Evolutionary conservation across 2,797 vertebrate species (phyloP), one percentile per base, ranked within the genome.

Genomic region (Dendrocincla tyrannina): DNA sequence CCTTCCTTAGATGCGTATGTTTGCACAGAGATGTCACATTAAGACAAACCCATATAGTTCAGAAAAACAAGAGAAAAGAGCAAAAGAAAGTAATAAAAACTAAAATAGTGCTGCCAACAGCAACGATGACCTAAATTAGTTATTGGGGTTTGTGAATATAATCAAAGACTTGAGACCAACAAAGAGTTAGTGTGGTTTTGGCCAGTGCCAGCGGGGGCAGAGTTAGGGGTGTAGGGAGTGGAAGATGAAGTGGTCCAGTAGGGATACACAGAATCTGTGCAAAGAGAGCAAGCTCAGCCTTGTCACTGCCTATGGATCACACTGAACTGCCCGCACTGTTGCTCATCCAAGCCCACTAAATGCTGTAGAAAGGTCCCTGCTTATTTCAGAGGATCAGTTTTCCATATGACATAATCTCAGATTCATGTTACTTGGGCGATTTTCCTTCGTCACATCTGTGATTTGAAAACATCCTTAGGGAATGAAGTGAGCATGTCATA

Each of bases 1-100:
- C 86, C 78, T 96, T 94, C 88, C 53, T 96, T 90, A 87, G 80
- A 91, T 87, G 67, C 70, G 90, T 91, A 91, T 77, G 70, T 91
- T 91, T 95, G 83, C 90, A 90, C 67, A 44, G 76, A 91, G 83
- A 89, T 77, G n/a, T 74, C 46, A 55, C 85, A 59, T 87, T 77
- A 68, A 91, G 68, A 85, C 87, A 87, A 96, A 77, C 33, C 75
- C 37, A 2, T 89, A 42, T 62, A 88, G 63, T 76, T 73, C 27
- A 79, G 63, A 60, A 82, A 88, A 95, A 60, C 47, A 37, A 9
- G 44, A 60, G 49, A 25, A 55, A 93, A 85, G 64, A 85, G 41
- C 70, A 87, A 47, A 79, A 88, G 50, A 75, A 80, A 89, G 7
- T 44, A 81, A 63, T 28, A 19, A 55, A 62, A 75, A 63, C 47